Evolutionary conservation across 2,113 vertebrate genomes (phyloP).

Genomic region (Procapra przewalskii): DNA sequence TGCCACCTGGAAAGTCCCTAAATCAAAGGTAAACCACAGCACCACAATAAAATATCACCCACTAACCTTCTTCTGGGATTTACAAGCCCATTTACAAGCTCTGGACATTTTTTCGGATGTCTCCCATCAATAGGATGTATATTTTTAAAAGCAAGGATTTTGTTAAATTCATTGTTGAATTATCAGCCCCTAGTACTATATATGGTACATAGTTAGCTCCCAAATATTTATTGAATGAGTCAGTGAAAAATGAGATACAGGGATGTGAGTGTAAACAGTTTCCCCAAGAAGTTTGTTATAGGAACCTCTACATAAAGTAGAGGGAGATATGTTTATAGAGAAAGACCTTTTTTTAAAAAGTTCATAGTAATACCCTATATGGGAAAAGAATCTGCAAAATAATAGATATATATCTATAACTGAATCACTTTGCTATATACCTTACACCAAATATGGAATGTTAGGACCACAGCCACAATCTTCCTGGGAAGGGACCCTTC

Average conservation of each 20-base stretch:
- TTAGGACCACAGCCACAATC: background rate
- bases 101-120: no score
- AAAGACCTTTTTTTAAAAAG: background rate
- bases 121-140: background rate
- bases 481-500: background rate
- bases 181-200: background rate
- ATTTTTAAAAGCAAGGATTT: background rate
- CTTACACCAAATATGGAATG: background rate
- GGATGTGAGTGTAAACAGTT: background rate
- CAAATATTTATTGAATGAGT: background rate
- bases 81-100: no score
- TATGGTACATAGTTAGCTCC: background rate
- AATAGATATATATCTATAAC: background rate
- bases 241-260: background rate
- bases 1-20: no score
- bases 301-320: background rate
- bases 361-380: background rate
- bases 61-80: background rate
- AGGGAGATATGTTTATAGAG: background rate
- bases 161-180: background rate
- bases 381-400: background rate
- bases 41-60: background rate
- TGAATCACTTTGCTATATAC: background rate
- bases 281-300: background rate
- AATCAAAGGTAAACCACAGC: background rate